phyloP scores from a whole-genome alignment of 2,797 vertebrate genomes.

The Poeciliopsis turneri region DNA sequence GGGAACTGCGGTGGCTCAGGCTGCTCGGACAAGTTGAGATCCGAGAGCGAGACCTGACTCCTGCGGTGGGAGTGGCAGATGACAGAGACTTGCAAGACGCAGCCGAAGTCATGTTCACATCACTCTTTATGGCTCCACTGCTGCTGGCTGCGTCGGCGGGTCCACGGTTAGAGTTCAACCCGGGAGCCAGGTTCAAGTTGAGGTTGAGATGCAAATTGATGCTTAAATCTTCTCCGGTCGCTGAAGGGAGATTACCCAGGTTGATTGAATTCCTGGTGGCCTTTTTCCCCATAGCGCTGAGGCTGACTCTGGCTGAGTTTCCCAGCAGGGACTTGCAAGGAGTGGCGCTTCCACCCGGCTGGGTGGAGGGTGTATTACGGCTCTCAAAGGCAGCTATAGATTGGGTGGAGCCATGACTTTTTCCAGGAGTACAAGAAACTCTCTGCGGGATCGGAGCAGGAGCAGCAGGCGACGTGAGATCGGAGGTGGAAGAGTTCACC shows the following conservation, averaged over 20 bases:
- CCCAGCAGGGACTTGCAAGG: constrained; percentile 81
- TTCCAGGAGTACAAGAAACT: constrained; percentile 63
- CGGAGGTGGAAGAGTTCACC: constrained; percentile 59
- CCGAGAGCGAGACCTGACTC: constrained; percentile 79
- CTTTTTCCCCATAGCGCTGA: constrained; percentile 77
- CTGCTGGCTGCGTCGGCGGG: constrained; percentile 52
- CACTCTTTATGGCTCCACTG: constrained; percentile 53
- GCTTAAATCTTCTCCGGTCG: constrained; percentile 82
- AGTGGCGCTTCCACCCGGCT: constrained; percentile 67
- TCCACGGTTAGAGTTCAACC: constrained; percentile 68
- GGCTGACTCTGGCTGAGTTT: constrained; percentile 79
- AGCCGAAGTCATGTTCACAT: constrained; percentile 52
- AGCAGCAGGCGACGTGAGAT: constrained; percentile 51
- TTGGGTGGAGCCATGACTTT: constrained; percentile 78
- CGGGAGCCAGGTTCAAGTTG: constrained; percentile 81
- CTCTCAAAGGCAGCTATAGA: constrained; percentile 77
- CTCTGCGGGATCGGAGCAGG: constrained; percentile 33
- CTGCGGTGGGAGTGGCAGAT: constrained; percentile 70
- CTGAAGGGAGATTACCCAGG: constrained; percentile 83
- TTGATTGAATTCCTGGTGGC: constrained; percentile 85
- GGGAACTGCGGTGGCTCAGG: constrained; percentile 82
- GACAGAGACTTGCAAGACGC: constrained; percentile 71
- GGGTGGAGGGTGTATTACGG: constrained; percentile 64
- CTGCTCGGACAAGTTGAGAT: constrained; percentile 86
- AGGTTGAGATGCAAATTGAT: constrained; percentile 85